Evolutionary conservation across 1,140 invertebrate genomes (phyloP).

Genomic region (Drosophila kikkawai): DNA sequence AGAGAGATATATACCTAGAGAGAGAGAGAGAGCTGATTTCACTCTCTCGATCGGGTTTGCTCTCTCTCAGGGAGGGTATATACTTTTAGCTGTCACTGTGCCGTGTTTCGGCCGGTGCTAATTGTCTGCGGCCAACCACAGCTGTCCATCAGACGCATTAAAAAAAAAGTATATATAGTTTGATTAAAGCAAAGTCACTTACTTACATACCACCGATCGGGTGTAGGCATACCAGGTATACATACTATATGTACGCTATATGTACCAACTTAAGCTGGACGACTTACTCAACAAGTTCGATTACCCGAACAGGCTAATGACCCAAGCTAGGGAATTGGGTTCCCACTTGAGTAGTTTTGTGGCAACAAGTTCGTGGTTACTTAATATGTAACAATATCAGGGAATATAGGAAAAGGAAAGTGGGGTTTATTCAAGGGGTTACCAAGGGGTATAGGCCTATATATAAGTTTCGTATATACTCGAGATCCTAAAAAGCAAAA

Average conservation of each 20-base stretch:
- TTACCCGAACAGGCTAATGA: constrained; percentile 64
- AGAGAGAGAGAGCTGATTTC: not conserved
- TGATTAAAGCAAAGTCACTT: constrained; percentile 22
- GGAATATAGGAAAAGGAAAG: not conserved
- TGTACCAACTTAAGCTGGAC: constrained; percentile 4
- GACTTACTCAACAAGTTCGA: constrained; percentile 52
- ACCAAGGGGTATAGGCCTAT: not conserved
- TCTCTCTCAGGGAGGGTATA: constrained; percentile 1
- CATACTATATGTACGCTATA: constrained; percentile 11
- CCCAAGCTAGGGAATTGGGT: constrained; percentile 13
- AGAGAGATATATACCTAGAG: constrained; percentile 9
- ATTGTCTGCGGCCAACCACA: constrained; percentile 53
- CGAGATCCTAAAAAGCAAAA: not conserved
- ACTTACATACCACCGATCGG: constrained; percentile 6
- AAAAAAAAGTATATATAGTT: constrained; percentile 17
- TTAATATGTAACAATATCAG: not conserved
- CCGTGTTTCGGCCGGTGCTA: constrained; percentile 40
- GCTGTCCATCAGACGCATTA: constrained; percentile 34
- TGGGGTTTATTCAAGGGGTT: not conserved
- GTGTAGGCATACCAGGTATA: not conserved
- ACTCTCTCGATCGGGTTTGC: not conserved
- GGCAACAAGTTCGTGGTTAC: not conserved
- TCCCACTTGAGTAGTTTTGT: not conserved
- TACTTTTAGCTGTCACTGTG: constrained; percentile 51
- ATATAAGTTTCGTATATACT: not conserved